phyloP scores from a whole-genome alignment of 2,888 invertebrate genomes.

The Platynereis dumerilii region DNA sequence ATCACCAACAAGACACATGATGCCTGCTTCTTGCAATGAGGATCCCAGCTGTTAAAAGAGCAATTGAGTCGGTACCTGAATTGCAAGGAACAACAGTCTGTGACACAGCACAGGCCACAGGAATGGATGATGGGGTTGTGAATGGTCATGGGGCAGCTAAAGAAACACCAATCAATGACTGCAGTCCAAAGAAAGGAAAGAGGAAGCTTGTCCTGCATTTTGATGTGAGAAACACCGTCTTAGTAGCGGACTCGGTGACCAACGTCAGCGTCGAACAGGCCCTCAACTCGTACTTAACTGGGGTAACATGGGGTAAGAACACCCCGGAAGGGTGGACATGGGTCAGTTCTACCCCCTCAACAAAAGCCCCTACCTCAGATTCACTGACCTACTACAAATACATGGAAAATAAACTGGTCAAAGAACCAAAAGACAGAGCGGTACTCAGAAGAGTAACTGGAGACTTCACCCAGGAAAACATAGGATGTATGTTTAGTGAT shows the following conservation, averaged over 20 bases:
- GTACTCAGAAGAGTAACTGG: conserved; percentile 54
- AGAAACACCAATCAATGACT: too few species aligned
- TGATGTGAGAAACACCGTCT: conserved; percentile 61
- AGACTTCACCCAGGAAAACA: conserved; percentile 52
- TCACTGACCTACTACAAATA: conserved; percentile 58
- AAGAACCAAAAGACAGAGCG: conserved; percentile 50
- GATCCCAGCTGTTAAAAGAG: too few species aligned
- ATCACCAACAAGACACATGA: too few species aligned
- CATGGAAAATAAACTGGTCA: conserved; percentile 53
- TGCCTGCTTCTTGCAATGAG: too few species aligned
- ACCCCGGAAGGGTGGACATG: conserved; percentile 50
- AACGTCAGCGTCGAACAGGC: conserved; percentile 59
- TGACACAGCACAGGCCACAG: too few species aligned
- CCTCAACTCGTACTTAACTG: conserved; percentile 61
- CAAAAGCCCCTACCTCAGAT: conserved; percentile 45
- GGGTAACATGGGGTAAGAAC: conserved; percentile 58
- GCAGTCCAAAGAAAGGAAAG: too few species aligned
- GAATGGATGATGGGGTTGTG: too few species aligned
- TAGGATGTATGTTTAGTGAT: conserved; percentile 48
- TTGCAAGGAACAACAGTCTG: too few species aligned
- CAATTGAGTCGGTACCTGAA: too few species aligned
- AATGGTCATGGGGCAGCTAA: too few species aligned
- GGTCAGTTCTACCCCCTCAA: conserved; percentile 50
- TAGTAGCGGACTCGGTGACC: conserved; percentile 60
- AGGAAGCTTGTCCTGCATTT: conserved; percentile 60